A percentile compares a stretch with the other conserved stretches of the same genome.
Conservation (phyloP, 2,888 invertebrate genomes). For the Apamea epomidion region DNA sequence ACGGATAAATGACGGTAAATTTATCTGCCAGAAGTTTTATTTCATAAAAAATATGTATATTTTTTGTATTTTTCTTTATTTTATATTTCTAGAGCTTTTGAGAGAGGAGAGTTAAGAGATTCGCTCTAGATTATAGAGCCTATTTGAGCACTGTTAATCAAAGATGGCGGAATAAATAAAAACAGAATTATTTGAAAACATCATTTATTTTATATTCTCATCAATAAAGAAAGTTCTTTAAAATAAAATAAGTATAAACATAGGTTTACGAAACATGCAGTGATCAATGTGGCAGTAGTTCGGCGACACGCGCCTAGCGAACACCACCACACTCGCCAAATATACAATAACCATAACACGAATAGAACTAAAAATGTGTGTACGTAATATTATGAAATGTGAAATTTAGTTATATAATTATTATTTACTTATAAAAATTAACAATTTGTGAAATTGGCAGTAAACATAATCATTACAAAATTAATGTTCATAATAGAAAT, state of each 20-base stretch:
- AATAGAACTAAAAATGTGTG: conserved; percentile 87
- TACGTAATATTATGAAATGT: conserved; percentile 83
- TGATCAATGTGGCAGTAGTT: conserved; percentile 75
- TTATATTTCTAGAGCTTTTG: no score
- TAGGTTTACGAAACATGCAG: conserved; percentile 86
- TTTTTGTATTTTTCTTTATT: no score
- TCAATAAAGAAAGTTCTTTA: conserved; percentile 90
- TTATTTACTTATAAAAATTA: conserved; percentile 78
- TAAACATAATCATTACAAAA: conserved; percentile 79
- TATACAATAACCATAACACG: conserved; percentile 81
- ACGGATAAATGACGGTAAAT: no score
- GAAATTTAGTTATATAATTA: conserved; percentile 77
- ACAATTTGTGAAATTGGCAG: conserved; percentile 89
- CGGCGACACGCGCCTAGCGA: conserved; percentile 31
- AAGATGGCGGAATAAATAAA: background rate
- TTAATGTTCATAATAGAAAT: conserved; percentile 80
- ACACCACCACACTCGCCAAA: conserved; percentile 70
- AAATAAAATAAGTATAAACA: conserved; percentile 88
- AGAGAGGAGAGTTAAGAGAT: no score
- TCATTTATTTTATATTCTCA: conserved; percentile 89
- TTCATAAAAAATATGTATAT: no score
- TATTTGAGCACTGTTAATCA: no score
- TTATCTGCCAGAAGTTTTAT: no score
- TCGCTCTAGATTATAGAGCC: no score
- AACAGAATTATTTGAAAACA: conserved; percentile 86